Percentiles rank a stretch among this genome's conserved stretches.
Evolutionary conservation across 1,140 invertebrate species (phyloP).

Genomic region (Mycetomoellerius zeteki): DNA sequence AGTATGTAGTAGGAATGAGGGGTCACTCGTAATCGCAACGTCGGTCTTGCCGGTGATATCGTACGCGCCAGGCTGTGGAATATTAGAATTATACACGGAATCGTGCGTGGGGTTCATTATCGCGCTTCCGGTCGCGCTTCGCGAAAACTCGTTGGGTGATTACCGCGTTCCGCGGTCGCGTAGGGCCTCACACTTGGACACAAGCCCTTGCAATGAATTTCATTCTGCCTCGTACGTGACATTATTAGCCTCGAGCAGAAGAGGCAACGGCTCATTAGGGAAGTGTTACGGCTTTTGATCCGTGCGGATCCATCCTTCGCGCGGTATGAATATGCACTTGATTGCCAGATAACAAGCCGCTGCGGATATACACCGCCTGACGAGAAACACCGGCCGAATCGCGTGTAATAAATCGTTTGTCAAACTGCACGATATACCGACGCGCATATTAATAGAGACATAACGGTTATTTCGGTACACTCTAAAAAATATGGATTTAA

Average conservation of each 20-base stretch:
- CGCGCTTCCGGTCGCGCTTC: constrained; percentile 28
- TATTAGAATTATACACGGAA: constrained; percentile 19
- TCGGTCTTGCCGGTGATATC: not conserved
- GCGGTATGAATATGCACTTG: constrained; percentile 22
- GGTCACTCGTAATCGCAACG: not conserved
- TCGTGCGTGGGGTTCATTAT: constrained; percentile 30
- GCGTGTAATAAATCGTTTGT: not conserved
- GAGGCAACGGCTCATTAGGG: constrained; percentile 32
- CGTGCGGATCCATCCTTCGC: constrained; percentile 10
- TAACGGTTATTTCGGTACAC: not conserved
- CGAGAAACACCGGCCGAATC: not conserved
- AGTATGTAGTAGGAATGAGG: too few relatives aligned
- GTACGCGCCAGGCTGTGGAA: not conserved
- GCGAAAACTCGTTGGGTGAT: constrained; percentile 30
- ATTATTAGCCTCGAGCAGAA: constrained; percentile 30
- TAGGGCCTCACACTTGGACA: not conserved
- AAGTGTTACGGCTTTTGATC: constrained; percentile 34
- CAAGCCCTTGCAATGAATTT: constrained; percentile 18
- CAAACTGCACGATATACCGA: not conserved
- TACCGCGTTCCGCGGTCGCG: constrained; percentile 12
- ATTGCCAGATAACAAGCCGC: constrained; percentile 32
- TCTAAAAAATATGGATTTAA: too few relatives aligned
- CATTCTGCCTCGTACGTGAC: constrained; percentile 38
- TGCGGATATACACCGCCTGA: not conserved
- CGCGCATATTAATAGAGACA: not conserved